These are phyloP conservation scores for Chlorops oryzae DNA, from an alignment of 1,140 invertebrate genomes.

Conservation along the genomic window DNA sequence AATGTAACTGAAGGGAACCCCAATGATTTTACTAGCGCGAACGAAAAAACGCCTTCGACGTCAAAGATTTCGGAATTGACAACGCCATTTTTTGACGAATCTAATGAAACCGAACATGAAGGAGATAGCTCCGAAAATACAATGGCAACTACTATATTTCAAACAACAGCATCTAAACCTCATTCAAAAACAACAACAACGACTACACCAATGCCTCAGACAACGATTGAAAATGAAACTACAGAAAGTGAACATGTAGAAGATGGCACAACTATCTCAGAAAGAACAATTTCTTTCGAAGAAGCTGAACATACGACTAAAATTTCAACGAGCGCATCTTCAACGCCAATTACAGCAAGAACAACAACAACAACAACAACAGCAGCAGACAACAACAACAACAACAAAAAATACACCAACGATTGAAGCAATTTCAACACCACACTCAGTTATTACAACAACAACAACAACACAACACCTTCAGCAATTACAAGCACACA, in stretches of 20 bases:
- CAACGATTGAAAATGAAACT: neutral
- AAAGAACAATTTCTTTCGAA: no score
- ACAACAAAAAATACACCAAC: neutral
- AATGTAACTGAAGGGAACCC: no score
- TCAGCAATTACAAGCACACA: slow-evolving; percentile 24
- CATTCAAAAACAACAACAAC: neutral
- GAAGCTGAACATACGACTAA: no score
- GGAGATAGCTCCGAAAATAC: no score
- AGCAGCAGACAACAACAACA: neutral
- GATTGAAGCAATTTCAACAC: neutral
- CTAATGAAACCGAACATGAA: no score
- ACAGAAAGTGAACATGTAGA: neutral
- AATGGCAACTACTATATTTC: no score
- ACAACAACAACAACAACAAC: slow-evolving; percentile 9
- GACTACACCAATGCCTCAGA: neutral
- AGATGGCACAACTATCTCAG: no score
- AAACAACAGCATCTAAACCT: neutral
- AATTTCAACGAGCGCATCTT: neutral
- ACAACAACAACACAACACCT: slow-evolving; percentile 13
- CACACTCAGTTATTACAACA: neutral
- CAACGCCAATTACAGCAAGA: neutral
- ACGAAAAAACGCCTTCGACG: no score
- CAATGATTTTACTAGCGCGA: no score
- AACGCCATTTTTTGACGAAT: no score
- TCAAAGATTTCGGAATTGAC: no score